phyloP scores from a whole-genome alignment of 2,888 invertebrate genomes.

The Leptinotarsa haldemani region DNA sequence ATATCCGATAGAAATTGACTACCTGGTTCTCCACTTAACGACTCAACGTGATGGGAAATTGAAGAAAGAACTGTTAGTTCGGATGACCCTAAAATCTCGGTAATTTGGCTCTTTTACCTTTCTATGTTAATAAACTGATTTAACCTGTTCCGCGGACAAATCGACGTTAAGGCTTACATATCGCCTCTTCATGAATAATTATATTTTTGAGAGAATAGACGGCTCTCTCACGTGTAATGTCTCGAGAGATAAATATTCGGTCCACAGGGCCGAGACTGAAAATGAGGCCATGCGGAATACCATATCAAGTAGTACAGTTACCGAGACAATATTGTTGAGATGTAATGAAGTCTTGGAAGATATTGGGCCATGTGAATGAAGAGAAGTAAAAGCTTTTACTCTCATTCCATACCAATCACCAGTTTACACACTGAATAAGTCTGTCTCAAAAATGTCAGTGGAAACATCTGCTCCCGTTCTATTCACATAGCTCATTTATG shows the following conservation, averaged over 20 bases:
- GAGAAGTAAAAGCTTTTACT: too few species aligned
- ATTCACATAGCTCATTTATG: too few species aligned
- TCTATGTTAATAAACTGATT: conserved; percentile 39
- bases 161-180: neutral
- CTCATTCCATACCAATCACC: too few species aligned
- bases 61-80: conserved; percentile 36
- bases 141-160: conserved; percentile 28
- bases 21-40: conserved; percentile 10
- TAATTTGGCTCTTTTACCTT: conserved; percentile 29
- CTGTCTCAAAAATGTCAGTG: too few species aligned
- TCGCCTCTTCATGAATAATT: conserved; percentile 11
- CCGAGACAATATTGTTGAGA: neutral
- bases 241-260: neutral
- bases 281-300: neutral
- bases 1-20: conserved; percentile 12
- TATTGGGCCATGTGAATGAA: too few species aligned
- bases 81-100: conserved; percentile 36
- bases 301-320: neutral
- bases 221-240: conserved; percentile 1
- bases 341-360: neutral
- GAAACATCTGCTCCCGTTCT: too few species aligned
- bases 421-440: too few species aligned
- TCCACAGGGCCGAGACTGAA: neutral
- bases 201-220: conserved; percentile 4
- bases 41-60: neutral